Evolutionary conservation across 2,797 vertebrate genomes (phyloP).

Genomic region (Macroramphosus scolopax): DNA sequence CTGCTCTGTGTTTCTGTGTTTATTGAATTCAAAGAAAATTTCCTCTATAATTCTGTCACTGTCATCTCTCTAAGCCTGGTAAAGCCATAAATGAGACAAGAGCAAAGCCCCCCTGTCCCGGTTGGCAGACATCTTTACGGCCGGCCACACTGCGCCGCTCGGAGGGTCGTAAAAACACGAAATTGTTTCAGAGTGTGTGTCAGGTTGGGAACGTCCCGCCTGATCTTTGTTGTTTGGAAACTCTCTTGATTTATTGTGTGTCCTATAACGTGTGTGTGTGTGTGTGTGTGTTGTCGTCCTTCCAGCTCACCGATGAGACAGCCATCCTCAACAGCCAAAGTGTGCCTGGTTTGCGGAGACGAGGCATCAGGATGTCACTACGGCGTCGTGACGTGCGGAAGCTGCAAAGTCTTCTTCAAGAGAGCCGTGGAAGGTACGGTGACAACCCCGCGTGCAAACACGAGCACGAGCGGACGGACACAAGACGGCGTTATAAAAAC

Average conservation of each 20-base stretch:
- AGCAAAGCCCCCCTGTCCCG: constrained; percentile 32
- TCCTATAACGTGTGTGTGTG: not conserved
- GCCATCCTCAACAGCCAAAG: constrained; percentile 95
- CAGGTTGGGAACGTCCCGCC: constrained; percentile 8
- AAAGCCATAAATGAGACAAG: constrained; percentile 51
- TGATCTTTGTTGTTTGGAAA: constrained; percentile 31
- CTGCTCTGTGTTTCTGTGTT: constrained; percentile 37
- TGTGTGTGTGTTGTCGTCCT: constrained; percentile 42
- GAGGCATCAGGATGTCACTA: constrained; percentile 99
- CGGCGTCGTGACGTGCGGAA: constrained; percentile 97
- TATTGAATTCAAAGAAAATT: constrained; percentile 58
- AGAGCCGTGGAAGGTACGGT: constrained; percentile 97
- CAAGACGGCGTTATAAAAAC: too few species aligned
- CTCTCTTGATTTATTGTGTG: constrained; percentile 34
- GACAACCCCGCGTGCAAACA: too few species aligned
- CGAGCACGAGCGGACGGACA: too few species aligned
- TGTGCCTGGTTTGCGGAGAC: constrained; percentile 97
- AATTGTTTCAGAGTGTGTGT: constrained; percentile 43
- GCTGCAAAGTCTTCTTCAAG: constrained; percentile 99
- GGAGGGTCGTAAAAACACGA: too few species aligned
- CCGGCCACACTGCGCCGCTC: constrained; percentile 37
- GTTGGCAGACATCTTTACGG: constrained; percentile 52
- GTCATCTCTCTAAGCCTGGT: constrained; percentile 35
- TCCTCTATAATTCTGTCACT: constrained; percentile 54
- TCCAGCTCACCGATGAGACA: constrained; percentile 91